Evolutionary conservation across 2,797 vertebrate genomes (phyloP).

Genomic region (Decapterus maruadsi): DNA sequence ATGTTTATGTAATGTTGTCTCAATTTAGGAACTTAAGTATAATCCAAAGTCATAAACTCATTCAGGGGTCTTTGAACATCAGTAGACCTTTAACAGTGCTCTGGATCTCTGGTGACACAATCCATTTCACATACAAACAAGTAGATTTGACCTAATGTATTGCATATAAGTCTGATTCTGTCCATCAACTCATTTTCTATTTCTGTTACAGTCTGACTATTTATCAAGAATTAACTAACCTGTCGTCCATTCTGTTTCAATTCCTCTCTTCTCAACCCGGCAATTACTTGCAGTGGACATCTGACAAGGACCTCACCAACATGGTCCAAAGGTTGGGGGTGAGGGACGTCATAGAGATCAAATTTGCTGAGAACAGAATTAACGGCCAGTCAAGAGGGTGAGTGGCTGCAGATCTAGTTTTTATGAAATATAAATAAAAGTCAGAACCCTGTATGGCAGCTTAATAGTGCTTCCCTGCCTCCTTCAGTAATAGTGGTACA

Average conservation of each 20-base stretch:
- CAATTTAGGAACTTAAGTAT: background rate
- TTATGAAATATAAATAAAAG: background rate
- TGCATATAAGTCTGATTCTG: background rate
- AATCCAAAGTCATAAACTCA: background rate
- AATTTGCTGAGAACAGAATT: conserved; percentile 93
- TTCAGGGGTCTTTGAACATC: background rate
- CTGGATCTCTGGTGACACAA: too few relatives aligned
- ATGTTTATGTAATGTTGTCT: background rate
- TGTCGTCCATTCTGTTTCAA: background rate
- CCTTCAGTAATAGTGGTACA: too few relatives aligned
- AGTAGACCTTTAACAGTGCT: background rate
- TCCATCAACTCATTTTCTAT: background rate
- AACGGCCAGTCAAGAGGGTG: conserved; percentile 98
- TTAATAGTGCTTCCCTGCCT: too few relatives aligned
- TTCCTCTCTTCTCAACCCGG: background rate
- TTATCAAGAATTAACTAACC: conserved; percentile 14
- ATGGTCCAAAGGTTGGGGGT: conserved; percentile 90
- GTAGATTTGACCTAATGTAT: background rate
- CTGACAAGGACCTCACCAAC: conserved; percentile 91
- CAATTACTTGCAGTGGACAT: conserved; percentile 89
- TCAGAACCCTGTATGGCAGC: too few relatives aligned
- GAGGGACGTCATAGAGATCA: conserved; percentile 91
- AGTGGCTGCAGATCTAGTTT: conserved; percentile 47
- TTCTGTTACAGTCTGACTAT: background rate
- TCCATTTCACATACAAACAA: too few relatives aligned